Evolutionary conservation across 2,113 vertebrate species (phyloP).

Genomic region (Megaptera novaeangliae): DNA sequence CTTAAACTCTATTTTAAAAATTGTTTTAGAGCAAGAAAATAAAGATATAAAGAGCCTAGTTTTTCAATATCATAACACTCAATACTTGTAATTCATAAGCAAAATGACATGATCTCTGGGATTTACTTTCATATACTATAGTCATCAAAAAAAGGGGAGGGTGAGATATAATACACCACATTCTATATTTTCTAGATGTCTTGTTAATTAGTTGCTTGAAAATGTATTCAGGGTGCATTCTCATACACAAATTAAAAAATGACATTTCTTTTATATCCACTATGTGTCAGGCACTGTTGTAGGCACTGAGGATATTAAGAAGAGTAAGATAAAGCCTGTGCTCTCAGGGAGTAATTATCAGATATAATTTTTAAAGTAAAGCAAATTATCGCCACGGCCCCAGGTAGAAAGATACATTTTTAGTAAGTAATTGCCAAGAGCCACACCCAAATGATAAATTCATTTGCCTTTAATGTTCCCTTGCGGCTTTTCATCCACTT

Average conservation of each 20-base stretch:
- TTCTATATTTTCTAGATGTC: neutral
- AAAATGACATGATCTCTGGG: neutral
- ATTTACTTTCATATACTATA: neutral
- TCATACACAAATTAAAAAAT: neutral
- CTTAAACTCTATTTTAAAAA: neutral
- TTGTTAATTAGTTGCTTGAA: constrained; percentile 5
- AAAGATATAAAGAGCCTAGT: neutral
- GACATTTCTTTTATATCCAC: neutral
- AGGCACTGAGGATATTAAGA: neutral
- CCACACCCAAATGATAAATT: neutral
- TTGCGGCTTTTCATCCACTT: neutral
- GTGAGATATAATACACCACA: neutral
- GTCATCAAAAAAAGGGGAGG: neutral
- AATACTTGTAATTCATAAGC: neutral
- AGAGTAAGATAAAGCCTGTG: neutral
- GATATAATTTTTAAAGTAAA: neutral
- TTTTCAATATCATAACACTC: neutral
- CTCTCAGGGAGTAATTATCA: constrained; percentile 9
- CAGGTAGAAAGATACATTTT: neutral
- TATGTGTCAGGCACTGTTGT: neutral
- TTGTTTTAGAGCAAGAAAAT: neutral
- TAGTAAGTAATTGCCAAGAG: neutral
- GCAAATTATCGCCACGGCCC: neutral
- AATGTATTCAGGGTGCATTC: neutral
- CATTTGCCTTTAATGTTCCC: neutral